phyloP scores from a whole-genome alignment of 2,797 vertebrate species.

The Cuniculus paca region DNA sequence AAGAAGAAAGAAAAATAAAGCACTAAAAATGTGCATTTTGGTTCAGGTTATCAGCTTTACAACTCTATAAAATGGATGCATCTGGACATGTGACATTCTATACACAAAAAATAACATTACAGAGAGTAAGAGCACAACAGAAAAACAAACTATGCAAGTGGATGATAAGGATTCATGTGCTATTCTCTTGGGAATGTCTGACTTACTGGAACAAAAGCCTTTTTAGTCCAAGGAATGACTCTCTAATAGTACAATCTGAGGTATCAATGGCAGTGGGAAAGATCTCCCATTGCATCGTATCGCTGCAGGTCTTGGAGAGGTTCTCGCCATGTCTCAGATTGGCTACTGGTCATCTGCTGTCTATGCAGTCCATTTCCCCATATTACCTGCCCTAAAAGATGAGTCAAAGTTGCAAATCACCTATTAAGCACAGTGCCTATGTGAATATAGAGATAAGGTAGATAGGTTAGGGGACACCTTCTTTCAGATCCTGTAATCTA shows the following conservation, averaged over 20 bases:
- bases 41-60: slow-evolving; percentile 60
- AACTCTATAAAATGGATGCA: slow-evolving; percentile 64
- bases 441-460: background rate
- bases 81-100: slow-evolving; percentile 69
- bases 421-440: background rate
- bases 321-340: background rate
- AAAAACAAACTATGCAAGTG: background rate
- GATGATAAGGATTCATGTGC: background rate
- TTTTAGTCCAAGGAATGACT: slow-evolving; percentile 13
- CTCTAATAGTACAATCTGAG: background rate
- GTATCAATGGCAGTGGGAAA: background rate
- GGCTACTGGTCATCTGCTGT: background rate
- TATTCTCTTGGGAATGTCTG: slow-evolving; percentile 4
- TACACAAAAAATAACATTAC: slow-evolving; percentile 16
- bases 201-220: slow-evolving; percentile 48
- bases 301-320: background rate
- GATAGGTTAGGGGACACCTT: background rate
- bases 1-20: slow-evolving; percentile 29
- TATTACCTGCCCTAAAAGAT: background rate
- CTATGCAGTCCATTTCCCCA: background rate
- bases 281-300: background rate
- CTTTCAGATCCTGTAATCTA: background rate
- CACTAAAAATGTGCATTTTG: slow-evolving; percentile 51
- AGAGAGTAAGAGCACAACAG: background rate
- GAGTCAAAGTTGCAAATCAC: background rate